phyloP scores from a whole-genome alignment of 92 coral and sea anemone genomes.

The Zoanthus sociatus region DNA sequence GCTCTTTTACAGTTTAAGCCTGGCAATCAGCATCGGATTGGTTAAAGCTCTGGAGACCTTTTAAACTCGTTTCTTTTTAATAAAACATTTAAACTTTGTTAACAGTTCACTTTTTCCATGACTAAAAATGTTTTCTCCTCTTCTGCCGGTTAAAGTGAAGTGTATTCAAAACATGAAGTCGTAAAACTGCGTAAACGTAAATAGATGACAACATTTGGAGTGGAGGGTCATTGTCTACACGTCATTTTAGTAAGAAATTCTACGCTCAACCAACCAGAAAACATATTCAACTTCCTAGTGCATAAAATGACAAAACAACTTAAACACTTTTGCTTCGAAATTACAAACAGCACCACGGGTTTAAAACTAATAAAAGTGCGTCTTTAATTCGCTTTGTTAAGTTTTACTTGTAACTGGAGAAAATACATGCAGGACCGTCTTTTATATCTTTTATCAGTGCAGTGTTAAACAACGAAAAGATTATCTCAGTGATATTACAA shows the following conservation, averaged over 20 bases:
- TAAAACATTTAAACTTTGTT: neutral
- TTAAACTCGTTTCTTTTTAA: constrained; percentile 7
- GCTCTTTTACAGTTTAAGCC: neutral
- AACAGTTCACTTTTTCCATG: neutral
- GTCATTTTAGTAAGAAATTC: constrained; percentile 39
- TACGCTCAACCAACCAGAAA: constrained; percentile 31
- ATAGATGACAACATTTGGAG: neutral
- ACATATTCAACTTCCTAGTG: constrained; percentile 44
- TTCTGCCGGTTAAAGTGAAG: neutral
- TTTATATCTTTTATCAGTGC: neutral
- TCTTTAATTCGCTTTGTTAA: no score
- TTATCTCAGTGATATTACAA: neutral
- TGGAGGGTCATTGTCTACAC: neutral
- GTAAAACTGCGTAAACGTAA: neutral
- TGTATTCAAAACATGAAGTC: neutral
- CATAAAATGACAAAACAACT: neutral
- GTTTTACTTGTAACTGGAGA: no score
- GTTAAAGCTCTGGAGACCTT: constrained; percentile 36
- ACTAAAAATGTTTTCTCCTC: neutral
- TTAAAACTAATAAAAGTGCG: no score
- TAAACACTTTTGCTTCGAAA: neutral
- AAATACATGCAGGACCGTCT: no score
- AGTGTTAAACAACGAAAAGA: neutral
- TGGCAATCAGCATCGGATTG: constrained; percentile 25
- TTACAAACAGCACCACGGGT: neutral